Conservation (phyloP, 2,888 invertebrate species). For the Lasioglossum villosulum region DNA sequence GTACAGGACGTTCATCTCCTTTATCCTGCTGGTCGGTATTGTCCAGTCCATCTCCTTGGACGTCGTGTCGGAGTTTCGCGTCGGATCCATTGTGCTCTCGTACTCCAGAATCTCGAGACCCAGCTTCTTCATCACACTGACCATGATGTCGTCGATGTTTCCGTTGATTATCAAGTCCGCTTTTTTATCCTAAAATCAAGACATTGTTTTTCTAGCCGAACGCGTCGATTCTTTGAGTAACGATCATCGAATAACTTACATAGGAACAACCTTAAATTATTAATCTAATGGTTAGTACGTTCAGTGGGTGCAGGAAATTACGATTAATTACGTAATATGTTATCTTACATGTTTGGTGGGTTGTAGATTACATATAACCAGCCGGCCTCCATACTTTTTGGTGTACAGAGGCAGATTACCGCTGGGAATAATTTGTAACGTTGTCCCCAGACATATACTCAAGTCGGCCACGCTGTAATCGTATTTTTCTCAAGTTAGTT, state of each 20-base stretch:
- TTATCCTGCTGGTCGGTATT: conserved; percentile 87
- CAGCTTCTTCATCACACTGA: conserved; percentile 90
- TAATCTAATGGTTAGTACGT: neutral
- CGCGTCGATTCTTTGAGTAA: neutral
- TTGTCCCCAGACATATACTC: conserved; percentile 98
- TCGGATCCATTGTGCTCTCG: conserved; percentile 88
- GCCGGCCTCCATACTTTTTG: conserved; percentile 93
- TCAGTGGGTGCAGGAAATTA: neutral
- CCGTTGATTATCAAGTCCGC: conserved; percentile 95
- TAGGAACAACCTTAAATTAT: conserved; percentile 24
- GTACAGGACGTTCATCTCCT: conserved; percentile 88
- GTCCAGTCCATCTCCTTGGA: conserved; percentile 89
- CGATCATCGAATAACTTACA: neutral
- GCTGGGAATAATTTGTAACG: conserved; percentile 98
- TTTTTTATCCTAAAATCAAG: conserved; percentile 91
- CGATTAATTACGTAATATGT: neutral
- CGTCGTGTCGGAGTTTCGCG: conserved; percentile 85
- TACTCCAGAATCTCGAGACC: conserved; percentile 91
- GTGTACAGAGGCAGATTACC: conserved; percentile 95
- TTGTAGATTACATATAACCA: conserved; percentile 98
- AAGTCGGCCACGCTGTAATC: conserved; percentile 94
- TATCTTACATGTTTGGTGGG: conserved; percentile 96
- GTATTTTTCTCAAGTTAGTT: conserved; percentile 19
- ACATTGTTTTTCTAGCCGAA: neutral
- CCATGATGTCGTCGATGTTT: conserved; percentile 94